phyloP scores from a whole-genome alignment of 23 tunicate genomes.

The Halocynthia aurantium region DNA sequence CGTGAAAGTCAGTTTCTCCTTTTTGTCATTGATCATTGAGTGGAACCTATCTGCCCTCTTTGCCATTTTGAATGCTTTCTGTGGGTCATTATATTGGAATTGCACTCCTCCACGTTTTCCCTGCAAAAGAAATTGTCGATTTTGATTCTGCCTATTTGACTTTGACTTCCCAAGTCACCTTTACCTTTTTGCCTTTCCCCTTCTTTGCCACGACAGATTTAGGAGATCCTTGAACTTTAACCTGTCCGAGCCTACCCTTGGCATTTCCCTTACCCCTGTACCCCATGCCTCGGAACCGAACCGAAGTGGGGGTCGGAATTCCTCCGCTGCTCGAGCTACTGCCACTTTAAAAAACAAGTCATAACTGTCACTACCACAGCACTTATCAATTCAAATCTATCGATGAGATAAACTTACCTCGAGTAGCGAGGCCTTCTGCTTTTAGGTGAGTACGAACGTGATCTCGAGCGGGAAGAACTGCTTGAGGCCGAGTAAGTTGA shows the following conservation, averaged over 20 bases:
- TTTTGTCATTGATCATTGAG: constrained; percentile 10
- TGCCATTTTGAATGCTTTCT: constrained; percentile 54
- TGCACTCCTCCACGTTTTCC: constrained; percentile 24
- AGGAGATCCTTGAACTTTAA: not conserved
- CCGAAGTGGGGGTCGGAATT: too few species aligned
- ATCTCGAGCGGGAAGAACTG: constrained; percentile 48
- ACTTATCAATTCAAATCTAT: too few species aligned
- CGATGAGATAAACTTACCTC: too few species aligned
- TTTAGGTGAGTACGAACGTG: constrained; percentile 69
- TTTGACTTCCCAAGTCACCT: not conserved
- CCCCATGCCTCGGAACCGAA: too few species aligned
- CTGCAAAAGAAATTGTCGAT: constrained; percentile 17
- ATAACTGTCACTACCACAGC: too few species aligned
- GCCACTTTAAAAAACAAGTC: too few species aligned
- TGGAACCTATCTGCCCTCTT: constrained; percentile 84
- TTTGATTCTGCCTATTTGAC: not conserved
- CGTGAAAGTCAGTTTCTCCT: constrained; percentile 59
- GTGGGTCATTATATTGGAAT: constrained; percentile 55
- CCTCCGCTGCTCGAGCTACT: too few species aligned
- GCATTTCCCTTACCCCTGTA: too few species aligned
- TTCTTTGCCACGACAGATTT: not conserved
- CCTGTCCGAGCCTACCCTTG: too few species aligned
- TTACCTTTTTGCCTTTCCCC: constrained; percentile 18
- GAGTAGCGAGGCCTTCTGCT: constrained; percentile 28
- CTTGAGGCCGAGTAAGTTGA: constrained; percentile 12